Percentiles rank a stretch among this genome's conserved stretches.
Evolutionary conservation across 2,797 vertebrate genomes (phyloP).

Genomic region (Hyperoplus immaculatus): DNA sequence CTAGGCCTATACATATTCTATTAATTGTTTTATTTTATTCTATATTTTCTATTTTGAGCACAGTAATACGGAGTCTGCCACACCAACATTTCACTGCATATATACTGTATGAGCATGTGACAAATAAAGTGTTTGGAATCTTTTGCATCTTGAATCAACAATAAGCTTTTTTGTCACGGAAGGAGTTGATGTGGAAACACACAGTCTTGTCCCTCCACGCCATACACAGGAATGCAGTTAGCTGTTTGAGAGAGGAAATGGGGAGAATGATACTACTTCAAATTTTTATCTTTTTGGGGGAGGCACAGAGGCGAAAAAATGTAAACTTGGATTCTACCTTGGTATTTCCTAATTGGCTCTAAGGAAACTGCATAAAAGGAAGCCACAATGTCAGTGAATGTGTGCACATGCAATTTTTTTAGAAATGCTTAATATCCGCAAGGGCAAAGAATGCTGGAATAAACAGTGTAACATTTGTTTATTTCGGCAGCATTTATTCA

Average conservation of each 20-base stretch:
- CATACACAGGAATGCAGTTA: slow-evolving; percentile 32
- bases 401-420: neutral
- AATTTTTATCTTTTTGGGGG: slow-evolving; percentile 42
- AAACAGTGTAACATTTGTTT: slow-evolving; percentile 5
- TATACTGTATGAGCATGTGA: too few species aligned
- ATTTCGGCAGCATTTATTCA: neutral
- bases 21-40: too few species aligned
- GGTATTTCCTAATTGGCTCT: slow-evolving; percentile 59
- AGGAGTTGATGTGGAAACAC: neutral
- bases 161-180: slow-evolving; percentile 24
- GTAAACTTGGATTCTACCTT: neutral
- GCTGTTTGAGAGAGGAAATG: neutral
- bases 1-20: too few species aligned
- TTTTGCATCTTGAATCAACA: neutral
- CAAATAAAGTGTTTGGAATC: too few species aligned
- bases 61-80: too few species aligned
- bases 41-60: too few species aligned
- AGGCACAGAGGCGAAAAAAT: slow-evolving; percentile 2
- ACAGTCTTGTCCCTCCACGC: neutral
- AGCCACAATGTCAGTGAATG: neutral
- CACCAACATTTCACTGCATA: too few species aligned
- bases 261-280: slow-evolving; percentile 11
- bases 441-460: neutral
- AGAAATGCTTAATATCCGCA: neutral
- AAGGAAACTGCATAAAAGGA: slow-evolving; percentile 5